Evolutionary conservation across 2,797 vertebrate genomes (phyloP).

Genomic region (Pteronotus mesoamericanus): DNA sequence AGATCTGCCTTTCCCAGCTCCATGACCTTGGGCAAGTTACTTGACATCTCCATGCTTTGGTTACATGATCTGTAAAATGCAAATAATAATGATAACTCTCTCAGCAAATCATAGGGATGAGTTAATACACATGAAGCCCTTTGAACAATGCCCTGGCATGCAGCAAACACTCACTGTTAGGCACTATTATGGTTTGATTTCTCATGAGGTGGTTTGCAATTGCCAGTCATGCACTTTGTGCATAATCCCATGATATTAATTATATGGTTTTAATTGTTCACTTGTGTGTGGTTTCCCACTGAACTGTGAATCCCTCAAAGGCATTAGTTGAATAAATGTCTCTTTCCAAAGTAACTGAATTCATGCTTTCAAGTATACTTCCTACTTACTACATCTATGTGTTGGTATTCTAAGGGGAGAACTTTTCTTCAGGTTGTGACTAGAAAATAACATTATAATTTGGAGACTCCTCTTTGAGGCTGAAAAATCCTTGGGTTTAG

Average conservation of each 20-base stretch:
- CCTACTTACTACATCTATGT: not conserved
- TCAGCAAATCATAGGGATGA: not conserved
- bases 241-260: not conserved
- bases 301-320: conserved; percentile 47
- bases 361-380: conserved; percentile 31
- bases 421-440: conserved; percentile 1
- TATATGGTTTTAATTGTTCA: conserved; percentile 26
- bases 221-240: not conserved
- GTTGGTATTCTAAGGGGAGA: conserved; percentile 3
- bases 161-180: not conserved
- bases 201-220: not conserved
- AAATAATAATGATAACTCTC: not conserved
- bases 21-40: not conserved
- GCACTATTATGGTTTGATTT: not conserved
- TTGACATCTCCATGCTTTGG: not conserved
- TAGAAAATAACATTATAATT: conserved; percentile 12
- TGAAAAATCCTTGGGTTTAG: not conserved
- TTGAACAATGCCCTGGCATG: not conserved
- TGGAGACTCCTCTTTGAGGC: not conserved
- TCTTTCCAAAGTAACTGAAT: conserved; percentile 45
- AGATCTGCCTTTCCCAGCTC: not conserved
- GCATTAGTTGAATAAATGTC: conserved; percentile 20
- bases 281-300: conserved; percentile 38
- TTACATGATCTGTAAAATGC: not conserved
- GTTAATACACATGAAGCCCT: not conserved